These are phyloP conservation scores for Apis florea DNA, from an alignment of 1,140 invertebrate genomes.

Conservation along the genomic window DNA sequence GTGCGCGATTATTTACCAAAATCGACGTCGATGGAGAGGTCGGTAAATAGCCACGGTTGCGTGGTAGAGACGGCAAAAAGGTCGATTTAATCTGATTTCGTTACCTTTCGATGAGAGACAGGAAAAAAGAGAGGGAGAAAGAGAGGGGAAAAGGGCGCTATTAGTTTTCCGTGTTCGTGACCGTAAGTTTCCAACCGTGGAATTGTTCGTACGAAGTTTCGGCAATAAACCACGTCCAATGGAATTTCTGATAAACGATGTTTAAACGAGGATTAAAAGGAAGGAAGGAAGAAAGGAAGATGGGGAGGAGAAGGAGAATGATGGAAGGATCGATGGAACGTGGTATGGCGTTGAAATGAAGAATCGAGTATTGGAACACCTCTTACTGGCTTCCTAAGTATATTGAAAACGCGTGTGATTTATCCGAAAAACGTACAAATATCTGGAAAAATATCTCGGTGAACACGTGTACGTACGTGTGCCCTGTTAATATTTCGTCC, in stretches of 20 bases:
- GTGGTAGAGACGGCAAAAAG: slow-evolving; percentile 31
- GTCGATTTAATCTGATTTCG: slow-evolving; percentile 48
- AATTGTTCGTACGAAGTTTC: slow-evolving; percentile 27
- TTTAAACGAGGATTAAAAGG: not conserved
- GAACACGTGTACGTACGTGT: no score
- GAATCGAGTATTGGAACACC: no score
- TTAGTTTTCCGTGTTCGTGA: slow-evolving; percentile 42
- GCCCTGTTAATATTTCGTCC: no score
- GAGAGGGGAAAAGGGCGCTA: slow-evolving; percentile 19
- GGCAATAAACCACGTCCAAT: not conserved
- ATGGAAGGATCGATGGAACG: no score
- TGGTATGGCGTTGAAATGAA: no score
- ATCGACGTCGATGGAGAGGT: slow-evolving; percentile 42
- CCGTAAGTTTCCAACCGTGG: not conserved
- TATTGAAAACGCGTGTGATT: no score
- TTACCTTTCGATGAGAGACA: slow-evolving; percentile 31
- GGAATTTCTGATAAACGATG: not conserved
- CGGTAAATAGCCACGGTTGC: slow-evolving; percentile 36
- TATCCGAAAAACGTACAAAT: no score
- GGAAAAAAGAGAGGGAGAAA: not conserved
- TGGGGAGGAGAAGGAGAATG: no score
- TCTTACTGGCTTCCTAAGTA: no score
- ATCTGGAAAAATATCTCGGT: no score
- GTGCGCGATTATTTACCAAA: slow-evolving; percentile 45
- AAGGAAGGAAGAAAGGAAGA: no score